Evolutionary conservation across 92 coral and sea anemone species (phyloP).

Genomic region (Phenganax stokvisi): DNA sequence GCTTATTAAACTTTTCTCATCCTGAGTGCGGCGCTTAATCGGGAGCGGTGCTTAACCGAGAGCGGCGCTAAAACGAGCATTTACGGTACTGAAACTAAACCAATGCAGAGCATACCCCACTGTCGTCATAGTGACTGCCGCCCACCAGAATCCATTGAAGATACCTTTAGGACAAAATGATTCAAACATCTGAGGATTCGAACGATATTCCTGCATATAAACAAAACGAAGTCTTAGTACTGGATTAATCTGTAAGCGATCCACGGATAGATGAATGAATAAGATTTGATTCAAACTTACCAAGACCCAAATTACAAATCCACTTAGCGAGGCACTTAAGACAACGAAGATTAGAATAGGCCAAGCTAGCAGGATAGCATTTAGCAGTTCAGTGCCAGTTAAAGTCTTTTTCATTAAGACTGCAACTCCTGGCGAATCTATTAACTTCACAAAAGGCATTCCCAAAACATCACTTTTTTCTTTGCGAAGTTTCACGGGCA

Average conservation of each 20-base stretch:
- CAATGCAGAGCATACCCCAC: constrained; percentile 67
- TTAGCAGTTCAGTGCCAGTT: constrained; percentile 71
- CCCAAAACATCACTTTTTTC: constrained; percentile 43
- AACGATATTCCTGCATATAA: constrained; percentile 62
- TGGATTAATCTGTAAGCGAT: neutral
- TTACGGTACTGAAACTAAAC: neutral
- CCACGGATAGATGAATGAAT: neutral
- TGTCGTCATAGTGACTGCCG: constrained; percentile 98
- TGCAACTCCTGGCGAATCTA: constrained; percentile 81
- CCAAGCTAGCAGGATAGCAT: constrained; percentile 85
- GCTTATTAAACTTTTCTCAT: too few relatives aligned
- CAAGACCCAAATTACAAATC: constrained; percentile 73
- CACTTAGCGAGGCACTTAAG: constrained; percentile 69
- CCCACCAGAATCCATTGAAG: constrained; percentile 94
- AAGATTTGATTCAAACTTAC: constrained; percentile 36
- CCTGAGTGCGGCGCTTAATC: too few relatives aligned
- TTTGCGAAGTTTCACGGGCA: constrained; percentile 66
- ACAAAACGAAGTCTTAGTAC: neutral
- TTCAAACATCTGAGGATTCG: constrained; percentile 73
- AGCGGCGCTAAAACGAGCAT: too few relatives aligned
- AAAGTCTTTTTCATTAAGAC: constrained; percentile 57
- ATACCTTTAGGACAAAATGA: constrained; percentile 75
- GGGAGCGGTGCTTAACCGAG: too few relatives aligned
- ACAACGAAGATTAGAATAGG: constrained; percentile 82
- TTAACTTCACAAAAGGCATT: constrained; percentile 60